Base-by-base conservation (phyloP, 2,113 vertebrate genomes). In the Chunga burmeisteri region DNA sequence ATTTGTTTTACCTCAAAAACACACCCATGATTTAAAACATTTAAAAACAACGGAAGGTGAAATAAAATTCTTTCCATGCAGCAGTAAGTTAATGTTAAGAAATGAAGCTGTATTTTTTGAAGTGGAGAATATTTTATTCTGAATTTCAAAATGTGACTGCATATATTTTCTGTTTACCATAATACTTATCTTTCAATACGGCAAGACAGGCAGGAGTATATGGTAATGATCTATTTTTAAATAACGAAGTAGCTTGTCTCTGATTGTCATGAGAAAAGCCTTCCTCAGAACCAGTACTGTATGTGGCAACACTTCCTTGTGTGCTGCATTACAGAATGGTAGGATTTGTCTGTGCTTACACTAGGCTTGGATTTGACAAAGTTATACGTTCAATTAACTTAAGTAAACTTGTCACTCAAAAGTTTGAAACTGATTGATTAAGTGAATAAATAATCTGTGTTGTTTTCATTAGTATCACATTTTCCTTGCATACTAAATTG, bases 361-460 rank as follows among this genome's bases (percentile, higher is more conserved):
- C 21, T 29, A 32, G 70, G 36, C 40, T 63, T 59, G 65, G 44
- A 63, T 88, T 90, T 96, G 38, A 86, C 50, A 27, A 93, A 93
- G 81, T 78, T 95, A 12, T 23, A 66, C 1, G 5, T 93, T 94
- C 81, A 93, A 96, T 95, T 93, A 92, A 74, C 75, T 94, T 84
- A 52, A 86, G 80, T 67, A 96, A 96, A 92, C 72, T 87, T 87
- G 68, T 89, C 95, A 93, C 73, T 89, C 86, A 92, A 36, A 94
- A 94, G 94, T 84, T 96, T 84, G 86, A 92, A 97, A 74, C 83
- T 86, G 95, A 96, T 96, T 92, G 92, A 96, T 95, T 96, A 94
- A 95, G 23, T 2, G 27, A 94, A 92, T 93, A 94, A 96, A 94
- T 96, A 95, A 94, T 91, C 89, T 12, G 6, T 56, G 80, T 74